Conservation (phyloP, 2,888 invertebrate species). For the Apeira syringaria region DNA sequence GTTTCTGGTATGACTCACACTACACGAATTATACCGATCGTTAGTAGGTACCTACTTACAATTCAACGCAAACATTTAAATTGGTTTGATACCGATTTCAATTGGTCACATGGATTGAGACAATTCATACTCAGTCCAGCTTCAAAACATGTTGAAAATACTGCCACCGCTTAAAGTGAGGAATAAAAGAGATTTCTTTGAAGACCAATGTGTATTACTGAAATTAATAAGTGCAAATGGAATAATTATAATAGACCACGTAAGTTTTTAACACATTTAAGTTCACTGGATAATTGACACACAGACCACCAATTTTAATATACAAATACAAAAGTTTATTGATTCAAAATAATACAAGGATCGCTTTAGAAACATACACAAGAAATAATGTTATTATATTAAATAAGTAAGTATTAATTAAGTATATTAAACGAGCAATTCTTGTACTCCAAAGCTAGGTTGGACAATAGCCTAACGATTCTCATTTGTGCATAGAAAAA, state of each 20-base stretch:
- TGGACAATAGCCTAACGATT: too few species aligned
- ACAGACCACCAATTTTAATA: too few species aligned
- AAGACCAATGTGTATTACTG: constrained; percentile 25
- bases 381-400: too few species aligned
- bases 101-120: constrained; percentile 19
- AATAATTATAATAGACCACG: constrained; percentile 20
- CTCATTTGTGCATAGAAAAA: too few species aligned
- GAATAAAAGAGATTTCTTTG: constrained; percentile 15
- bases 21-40: constrained; percentile 2
- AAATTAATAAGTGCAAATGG: constrained; percentile 30
- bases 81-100: constrained; percentile 26
- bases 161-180: constrained; percentile 16
- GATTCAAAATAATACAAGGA: too few species aligned
- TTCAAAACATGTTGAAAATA: constrained; percentile 25
- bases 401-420: too few species aligned
- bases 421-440: too few species aligned
- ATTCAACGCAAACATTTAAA: constrained; percentile 19
- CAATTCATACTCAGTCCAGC: constrained; percentile 2
- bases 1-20: not conserved
- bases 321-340: too few species aligned
- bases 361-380: too few species aligned
- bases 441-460: too few species aligned
- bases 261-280: constrained; percentile 19
- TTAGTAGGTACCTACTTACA: not conserved
- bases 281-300: too few species aligned